Conservation (phyloP, 2,113 vertebrate genomes). For the Prolemur simus region DNA sequence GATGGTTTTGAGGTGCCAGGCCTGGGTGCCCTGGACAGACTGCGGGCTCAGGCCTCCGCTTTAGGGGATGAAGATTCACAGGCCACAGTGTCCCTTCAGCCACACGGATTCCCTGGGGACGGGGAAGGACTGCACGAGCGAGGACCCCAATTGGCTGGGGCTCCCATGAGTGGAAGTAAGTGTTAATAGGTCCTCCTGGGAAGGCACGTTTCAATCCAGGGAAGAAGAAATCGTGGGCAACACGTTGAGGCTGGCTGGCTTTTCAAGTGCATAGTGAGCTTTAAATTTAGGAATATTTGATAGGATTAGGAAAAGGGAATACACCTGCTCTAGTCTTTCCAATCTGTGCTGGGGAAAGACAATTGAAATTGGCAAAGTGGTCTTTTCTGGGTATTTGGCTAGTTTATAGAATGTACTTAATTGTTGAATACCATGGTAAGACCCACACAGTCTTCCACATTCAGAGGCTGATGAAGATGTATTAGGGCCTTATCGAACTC, state of each 20-base stretch:
- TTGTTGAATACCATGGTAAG: background rate
- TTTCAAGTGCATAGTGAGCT: background rate
- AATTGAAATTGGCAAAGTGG: background rate
- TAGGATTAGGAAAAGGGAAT: background rate
- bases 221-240: fast-evolving
- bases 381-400: background rate
- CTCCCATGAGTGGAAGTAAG: conserved; percentile 87
- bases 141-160: conserved; percentile 80
- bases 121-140: conserved; percentile 87
- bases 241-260: background rate
- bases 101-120: conserved; percentile 80
- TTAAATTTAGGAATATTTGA: background rate
- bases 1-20: conserved; percentile 94
- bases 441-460: background rate
- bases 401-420: background rate
- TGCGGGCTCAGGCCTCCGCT: conserved; percentile 83
- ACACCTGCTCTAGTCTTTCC: background rate
- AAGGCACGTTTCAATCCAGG: background rate
- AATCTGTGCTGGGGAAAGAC: background rate
- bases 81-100: conserved; percentile 73
- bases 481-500: background rate
- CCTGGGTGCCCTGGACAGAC: conserved; percentile 89
- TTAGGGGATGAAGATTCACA: conserved; percentile 84
- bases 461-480: background rate
- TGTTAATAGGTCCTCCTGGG: background rate